phyloP scores from a whole-genome alignment of 2,113 vertebrate species.

The Otocyon megalotis region DNA sequence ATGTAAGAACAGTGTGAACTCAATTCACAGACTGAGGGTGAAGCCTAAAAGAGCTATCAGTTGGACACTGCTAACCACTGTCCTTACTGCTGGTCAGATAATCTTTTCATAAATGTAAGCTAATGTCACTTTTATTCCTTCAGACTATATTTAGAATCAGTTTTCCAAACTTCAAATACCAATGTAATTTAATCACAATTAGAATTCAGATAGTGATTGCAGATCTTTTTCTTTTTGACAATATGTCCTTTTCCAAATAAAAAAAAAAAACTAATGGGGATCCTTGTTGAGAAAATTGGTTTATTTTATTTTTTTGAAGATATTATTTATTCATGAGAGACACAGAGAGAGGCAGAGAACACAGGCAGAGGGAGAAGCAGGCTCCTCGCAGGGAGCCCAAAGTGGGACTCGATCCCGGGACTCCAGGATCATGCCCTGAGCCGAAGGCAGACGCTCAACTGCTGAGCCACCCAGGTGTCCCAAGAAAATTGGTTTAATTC shows the following conservation, averaged over 20 bases:
- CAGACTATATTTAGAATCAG: neutral
- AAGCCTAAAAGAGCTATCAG: neutral
- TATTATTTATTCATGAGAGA: too few species aligned
- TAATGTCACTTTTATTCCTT: neutral
- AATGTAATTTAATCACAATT: neutral
- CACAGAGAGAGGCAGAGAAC: too few species aligned
- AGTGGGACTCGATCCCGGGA: too few species aligned
- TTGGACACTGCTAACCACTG: neutral
- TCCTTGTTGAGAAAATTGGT: neutral
- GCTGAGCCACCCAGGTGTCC: too few species aligned
- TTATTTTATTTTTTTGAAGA: too few species aligned
- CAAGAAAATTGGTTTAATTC: neutral
- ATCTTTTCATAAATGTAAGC: neutral
- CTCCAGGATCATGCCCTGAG: too few species aligned
- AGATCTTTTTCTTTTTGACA: neutral
- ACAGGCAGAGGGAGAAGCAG: too few species aligned
- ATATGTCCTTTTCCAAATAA: too few species aligned
- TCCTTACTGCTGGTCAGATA: neutral
- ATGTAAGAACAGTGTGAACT: neutral
- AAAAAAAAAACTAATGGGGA: neutral
- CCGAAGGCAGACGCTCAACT: too few species aligned
- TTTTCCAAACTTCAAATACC: neutral
- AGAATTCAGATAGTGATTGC: neutral
- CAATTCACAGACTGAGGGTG: neutral
- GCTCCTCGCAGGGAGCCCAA: too few species aligned